A percentile compares a stretch with the other conserved stretches of the same genome.
Conservation (phyloP, 2,113 vertebrate species). For the Okapia johnstoni region DNA sequence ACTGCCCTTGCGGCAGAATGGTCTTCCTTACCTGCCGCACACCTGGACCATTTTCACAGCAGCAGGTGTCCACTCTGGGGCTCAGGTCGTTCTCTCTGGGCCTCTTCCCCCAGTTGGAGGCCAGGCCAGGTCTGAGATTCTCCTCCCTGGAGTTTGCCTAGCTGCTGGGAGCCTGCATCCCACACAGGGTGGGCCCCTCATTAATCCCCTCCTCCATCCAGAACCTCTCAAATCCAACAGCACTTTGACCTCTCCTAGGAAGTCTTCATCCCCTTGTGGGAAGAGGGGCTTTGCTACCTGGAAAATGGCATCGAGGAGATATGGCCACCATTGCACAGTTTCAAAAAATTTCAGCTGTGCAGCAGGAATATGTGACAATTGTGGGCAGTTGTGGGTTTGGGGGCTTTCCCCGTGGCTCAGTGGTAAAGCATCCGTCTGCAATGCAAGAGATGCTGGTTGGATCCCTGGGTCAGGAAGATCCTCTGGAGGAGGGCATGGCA, state of each 20-base stretch:
- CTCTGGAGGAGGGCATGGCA: background rate
- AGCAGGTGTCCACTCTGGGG: fast-evolving
- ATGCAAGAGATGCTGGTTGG: background rate
- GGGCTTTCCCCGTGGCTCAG: background rate
- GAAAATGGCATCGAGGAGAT: background rate
- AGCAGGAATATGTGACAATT: background rate
- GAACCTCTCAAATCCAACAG: background rate
- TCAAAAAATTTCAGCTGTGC: no score
- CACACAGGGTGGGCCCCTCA: background rate
- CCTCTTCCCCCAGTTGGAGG: background rate
- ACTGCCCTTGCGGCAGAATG: fast-evolving
- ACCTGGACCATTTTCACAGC: background rate
- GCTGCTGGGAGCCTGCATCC: background rate
- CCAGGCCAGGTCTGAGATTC: background rate
- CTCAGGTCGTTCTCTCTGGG: background rate
- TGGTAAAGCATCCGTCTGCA: background rate
- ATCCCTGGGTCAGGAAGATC: background rate
- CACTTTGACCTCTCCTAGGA: background rate
- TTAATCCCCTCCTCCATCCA: background rate
- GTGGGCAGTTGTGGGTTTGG: background rate
- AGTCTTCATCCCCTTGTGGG: background rate
- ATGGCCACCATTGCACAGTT: background rate
- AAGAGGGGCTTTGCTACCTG: background rate
- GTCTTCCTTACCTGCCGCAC: background rate
- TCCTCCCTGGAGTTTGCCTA: background rate